A percentile compares a stretch with the other conserved stretches of the same genome.
Conservation (phyloP, 2,797 vertebrate genomes). For the Tamandua tetradactyla region DNA sequence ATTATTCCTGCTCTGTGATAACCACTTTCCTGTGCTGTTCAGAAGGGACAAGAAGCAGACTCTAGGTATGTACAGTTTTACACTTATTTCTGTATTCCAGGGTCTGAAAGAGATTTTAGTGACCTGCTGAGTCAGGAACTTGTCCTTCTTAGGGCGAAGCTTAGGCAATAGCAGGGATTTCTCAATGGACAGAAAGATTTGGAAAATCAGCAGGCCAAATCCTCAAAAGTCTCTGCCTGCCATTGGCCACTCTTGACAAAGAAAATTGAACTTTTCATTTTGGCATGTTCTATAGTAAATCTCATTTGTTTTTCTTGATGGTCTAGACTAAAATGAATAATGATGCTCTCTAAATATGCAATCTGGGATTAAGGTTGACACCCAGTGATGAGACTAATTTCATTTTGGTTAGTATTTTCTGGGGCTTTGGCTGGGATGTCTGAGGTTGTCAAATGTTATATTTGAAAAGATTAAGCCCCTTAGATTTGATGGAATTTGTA, state of each 20-base stretch:
- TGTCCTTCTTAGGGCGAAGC: not conserved
- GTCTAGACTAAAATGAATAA: constrained; percentile 51
- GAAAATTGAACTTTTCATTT: constrained; percentile 48
- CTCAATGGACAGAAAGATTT: not conserved
- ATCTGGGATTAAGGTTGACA: constrained; percentile 41
- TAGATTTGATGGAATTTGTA: not conserved
- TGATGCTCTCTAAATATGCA: not conserved
- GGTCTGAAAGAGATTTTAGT: not conserved
- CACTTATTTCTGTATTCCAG: not conserved
- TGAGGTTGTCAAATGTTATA: not conserved
- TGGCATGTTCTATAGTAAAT: constrained; percentile 48
- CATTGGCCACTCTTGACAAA: not conserved
- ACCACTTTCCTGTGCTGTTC: not conserved
- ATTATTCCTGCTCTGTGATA: not conserved
- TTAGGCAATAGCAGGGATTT: not conserved
- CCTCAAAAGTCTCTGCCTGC: not conserved
- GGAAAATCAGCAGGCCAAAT: not conserved
- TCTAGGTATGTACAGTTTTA: not conserved
- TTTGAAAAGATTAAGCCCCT: not conserved
- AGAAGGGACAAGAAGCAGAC: not conserved
- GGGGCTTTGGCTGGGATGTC: not conserved
- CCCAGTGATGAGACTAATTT: constrained; percentile 4
- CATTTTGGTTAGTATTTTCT: not conserved
- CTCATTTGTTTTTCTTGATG: constrained; percentile 59
- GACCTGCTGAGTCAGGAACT: not conserved